A percentile compares a stretch with the other conserved stretches of the same genome.
Conservation (phyloP, 2,797 vertebrate genomes). For the Vespertilio murinus region DNA sequence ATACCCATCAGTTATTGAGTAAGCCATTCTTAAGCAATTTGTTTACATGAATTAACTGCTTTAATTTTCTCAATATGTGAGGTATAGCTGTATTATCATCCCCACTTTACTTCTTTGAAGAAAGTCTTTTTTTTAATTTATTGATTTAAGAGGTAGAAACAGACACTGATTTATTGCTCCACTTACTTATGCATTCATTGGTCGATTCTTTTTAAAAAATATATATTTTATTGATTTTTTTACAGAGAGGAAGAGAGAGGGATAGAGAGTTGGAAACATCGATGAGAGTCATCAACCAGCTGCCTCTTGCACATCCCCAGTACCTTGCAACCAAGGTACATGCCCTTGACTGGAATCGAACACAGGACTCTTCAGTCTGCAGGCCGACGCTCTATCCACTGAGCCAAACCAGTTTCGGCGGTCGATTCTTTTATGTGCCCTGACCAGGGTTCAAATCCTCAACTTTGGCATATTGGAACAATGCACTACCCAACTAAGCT, state of each 20-base stretch:
- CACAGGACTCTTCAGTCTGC: too few relatives aligned
- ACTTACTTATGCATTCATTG: not conserved
- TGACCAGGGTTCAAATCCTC: not conserved
- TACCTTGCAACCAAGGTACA: too few relatives aligned
- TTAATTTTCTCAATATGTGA: not conserved
- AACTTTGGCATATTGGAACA: not conserved
- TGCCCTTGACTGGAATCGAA: too few relatives aligned
- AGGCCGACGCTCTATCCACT: too few relatives aligned
- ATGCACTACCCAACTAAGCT: not conserved
- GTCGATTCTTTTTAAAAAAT: not conserved
- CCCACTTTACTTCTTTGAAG: not conserved
- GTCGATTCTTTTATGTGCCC: not conserved
- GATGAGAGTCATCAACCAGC: too few relatives aligned
- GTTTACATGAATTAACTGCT: not conserved
- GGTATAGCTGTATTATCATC: not conserved
- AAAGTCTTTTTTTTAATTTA: not conserved
- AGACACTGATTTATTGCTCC: not conserved
- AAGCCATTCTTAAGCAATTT: not conserved
- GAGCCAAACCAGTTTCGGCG: too few relatives aligned
- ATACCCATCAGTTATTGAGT: not conserved
- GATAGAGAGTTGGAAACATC: too few relatives aligned
- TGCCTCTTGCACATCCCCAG: too few relatives aligned
- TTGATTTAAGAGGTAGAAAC: not conserved
- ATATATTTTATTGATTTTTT: too few relatives aligned
- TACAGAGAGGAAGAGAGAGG: too few relatives aligned